Evolutionary conservation across 2,113 vertebrate species (phyloP).

Genomic region (Bostrychus sinensis): DNA sequence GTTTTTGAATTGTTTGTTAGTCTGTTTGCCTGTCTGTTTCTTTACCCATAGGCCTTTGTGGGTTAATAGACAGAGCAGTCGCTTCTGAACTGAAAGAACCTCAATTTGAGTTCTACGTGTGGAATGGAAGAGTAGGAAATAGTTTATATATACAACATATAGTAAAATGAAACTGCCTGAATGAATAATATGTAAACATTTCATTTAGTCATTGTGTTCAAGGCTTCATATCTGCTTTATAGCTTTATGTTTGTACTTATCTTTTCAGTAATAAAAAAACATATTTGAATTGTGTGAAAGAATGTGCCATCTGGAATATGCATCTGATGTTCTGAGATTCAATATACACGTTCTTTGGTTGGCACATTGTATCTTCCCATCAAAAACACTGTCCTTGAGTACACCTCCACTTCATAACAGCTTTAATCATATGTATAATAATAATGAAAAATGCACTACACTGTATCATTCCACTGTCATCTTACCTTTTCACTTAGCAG

Average conservation of each 20-base stretch:
- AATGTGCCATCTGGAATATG: constrained; percentile 21
- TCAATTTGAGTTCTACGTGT: too few species aligned
- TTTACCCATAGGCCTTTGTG: too few species aligned
- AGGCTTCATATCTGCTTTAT: neutral
- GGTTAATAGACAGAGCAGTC: too few species aligned
- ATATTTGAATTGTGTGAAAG: constrained; percentile 12
- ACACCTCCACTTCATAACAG: constrained; percentile 29
- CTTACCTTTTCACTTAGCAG: constrained; percentile 66
- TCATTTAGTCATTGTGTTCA: neutral
- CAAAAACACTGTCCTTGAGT: constrained; percentile 38
- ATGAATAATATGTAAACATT: neutral
- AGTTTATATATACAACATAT: neutral
- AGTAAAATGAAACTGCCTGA: neutral
- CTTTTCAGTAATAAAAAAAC: constrained; percentile 1
- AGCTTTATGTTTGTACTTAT: neutral
- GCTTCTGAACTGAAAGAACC: too few species aligned
- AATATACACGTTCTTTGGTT: constrained; percentile 34
- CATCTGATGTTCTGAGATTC: constrained; percentile 20
- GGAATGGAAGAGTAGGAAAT: too few species aligned
- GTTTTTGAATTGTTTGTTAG: too few species aligned
- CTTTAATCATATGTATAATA: constrained; percentile 49
- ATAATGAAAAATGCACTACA: constrained; percentile 40
- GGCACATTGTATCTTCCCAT: constrained; percentile 30
- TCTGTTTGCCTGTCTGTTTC: too few species aligned
- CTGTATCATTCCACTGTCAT: constrained; percentile 44